These are phyloP conservation scores for Channa argus DNA, from an alignment of 2,113 vertebrate genomes.

Conservation along the genomic window DNA sequence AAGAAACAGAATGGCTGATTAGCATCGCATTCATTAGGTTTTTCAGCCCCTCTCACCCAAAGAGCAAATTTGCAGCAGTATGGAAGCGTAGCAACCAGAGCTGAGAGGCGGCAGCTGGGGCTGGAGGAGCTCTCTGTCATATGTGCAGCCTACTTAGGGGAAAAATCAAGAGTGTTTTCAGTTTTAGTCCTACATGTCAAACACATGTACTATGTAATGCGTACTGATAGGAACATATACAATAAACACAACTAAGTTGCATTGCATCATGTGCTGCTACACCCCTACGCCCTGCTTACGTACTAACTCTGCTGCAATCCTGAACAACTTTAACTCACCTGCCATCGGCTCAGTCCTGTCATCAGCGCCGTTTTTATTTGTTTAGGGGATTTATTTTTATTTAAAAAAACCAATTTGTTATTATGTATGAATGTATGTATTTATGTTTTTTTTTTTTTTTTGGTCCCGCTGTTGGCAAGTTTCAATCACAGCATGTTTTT, in stretches of 20 bases:
- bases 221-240: not conserved
- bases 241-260: not conserved
- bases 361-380: too few species aligned
- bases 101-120: constrained; percentile 51
- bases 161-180: not conserved
- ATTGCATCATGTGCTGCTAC: not conserved
- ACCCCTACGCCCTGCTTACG: not conserved
- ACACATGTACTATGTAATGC: not conserved
- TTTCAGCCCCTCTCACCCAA: constrained; percentile 17
- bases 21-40: constrained; percentile 10
- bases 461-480: constrained; percentile 17
- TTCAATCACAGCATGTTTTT: not conserved
- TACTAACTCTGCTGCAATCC: too few species aligned
- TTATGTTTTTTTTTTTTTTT: too few species aligned
- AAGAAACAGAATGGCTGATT: constrained; percentile 29
- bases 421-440: too few species aligned
- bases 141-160: constrained; percentile 19
- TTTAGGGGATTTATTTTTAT: too few species aligned
- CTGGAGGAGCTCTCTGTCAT: constrained; percentile 30
- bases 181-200: not conserved
- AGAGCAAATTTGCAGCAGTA: constrained; percentile 21
- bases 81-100: constrained; percentile 24
- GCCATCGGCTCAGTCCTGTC: too few species aligned
- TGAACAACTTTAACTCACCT: too few species aligned
- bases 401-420: too few species aligned